Evolutionary conservation across 92 coral and sea anemone genomes (phyloP).

Genomic region (Ricordea florida): DNA sequence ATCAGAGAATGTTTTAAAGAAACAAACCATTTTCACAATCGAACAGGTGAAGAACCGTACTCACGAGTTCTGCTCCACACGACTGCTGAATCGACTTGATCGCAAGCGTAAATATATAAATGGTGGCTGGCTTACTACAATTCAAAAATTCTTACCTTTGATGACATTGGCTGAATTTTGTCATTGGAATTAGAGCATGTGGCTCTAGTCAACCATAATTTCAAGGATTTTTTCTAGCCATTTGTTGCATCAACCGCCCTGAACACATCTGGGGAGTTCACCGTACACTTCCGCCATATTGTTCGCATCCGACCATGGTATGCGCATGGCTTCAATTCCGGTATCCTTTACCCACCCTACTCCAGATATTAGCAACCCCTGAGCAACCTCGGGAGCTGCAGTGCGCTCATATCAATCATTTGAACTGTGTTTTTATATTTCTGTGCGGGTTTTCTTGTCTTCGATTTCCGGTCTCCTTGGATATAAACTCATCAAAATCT

Average conservation of each 20-base stretch:
- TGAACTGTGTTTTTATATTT: too few relatives aligned
- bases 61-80: too few relatives aligned
- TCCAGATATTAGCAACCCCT: not conserved
- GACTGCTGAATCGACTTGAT: too few relatives aligned
- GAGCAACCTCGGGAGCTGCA: not conserved
- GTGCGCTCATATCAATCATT: too few relatives aligned
- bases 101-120: too few relatives aligned
- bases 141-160: constrained; percentile 17
- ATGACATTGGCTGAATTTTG: constrained; percentile 23
- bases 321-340: constrained; percentile 39
- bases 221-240: not conserved
- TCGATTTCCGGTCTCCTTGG: too few relatives aligned
- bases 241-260: constrained; percentile 11
- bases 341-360: constrained; percentile 4
- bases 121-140: too few relatives aligned
- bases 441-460: too few relatives aligned
- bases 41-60: too few relatives aligned
- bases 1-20: too few relatives aligned
- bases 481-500: too few relatives aligned
- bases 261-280: constrained; percentile 31
- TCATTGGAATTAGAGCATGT: constrained; percentile 11
- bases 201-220: not conserved
- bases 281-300: constrained; percentile 64
- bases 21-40: too few relatives aligned
- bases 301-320: constrained; percentile 39